Evolutionary conservation across 2,797 vertebrate genomes (phyloP), one percentile per base, ranked within the genome.

Genomic region (Liparis tanakae): DNA sequence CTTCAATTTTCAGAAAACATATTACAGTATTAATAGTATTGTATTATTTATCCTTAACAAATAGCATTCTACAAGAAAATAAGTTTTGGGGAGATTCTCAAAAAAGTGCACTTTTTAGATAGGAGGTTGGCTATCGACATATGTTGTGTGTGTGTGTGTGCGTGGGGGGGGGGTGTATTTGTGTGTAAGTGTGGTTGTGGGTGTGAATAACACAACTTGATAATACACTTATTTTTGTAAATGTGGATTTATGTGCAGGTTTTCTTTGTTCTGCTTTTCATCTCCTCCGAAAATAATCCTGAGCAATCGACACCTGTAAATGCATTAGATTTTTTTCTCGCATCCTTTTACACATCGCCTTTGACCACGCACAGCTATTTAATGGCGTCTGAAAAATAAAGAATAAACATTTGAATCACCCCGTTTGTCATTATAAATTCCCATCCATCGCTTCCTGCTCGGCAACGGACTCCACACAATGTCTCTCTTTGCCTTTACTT

Each of bases 381-480:
- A 44, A 64, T 37, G 65, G 7, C 22, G n/a, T 50, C 46, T 30
- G 4, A 30, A 30, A 30, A 30, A 62, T 50, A 44, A 30, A 30
- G 4, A 30, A 62, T 50, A 44, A 72, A 67, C 33, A 37, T 22
- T 39, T 82, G 78, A 74, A 74, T 50, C 53, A 58, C 34, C 34
- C 54, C 33, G 56, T 80, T 82, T 76, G 55, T 70, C 74, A 73
- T 58, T 60, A 46, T 67, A 72, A 9, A 56, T 63, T 66, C 46
- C 46, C 72, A 80, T 82, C 62, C 60, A 78, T 85, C 73, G 78
- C 71, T 56, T 85, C 53, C 20, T 53, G 65, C 71, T 57, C 74
- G 78, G 71, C 74, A 79, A 68, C 17, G 41, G 20, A 41, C 54
- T 67, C 51, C 59, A 85, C 59, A 85, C 72, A 85, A 74, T 76